Evolutionary conservation across 2,797 vertebrate genomes (phyloP), one percentile per base, ranked within the genome.

Genomic region (Bradypus variegatus): DNA sequence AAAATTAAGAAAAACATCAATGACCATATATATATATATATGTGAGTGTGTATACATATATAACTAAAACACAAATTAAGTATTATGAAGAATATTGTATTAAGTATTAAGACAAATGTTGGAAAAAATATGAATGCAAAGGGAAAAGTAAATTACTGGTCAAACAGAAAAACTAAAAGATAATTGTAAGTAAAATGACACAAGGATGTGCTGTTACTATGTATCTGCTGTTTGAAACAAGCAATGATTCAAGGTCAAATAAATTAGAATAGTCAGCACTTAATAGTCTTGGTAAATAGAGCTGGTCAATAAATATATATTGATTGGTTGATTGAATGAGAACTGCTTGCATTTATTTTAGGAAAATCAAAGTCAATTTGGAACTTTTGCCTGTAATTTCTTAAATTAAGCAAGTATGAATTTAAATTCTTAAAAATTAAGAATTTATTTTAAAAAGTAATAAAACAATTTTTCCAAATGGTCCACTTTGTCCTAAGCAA

Each of bases 261-360:
- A 93, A 89, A 79, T 94, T 92, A 93, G 79, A 87, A 93, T 48
- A 91, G 90, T 84, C 77, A 91, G 83, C 75, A 58, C 53, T 45
- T 92, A 89, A 93, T 84, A 94, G 53, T 93, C 38, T 87, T 94
- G 55, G 91, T 92, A 94, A 93, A 88, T 89, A 82, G 83, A 94
- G 65, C 83, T 78, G 67, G 19, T 96, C 96, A 95, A 94, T 96
- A 95, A 92, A 91, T 95, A 93, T 79, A 36, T 80, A 95, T 95
- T 93, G 96, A 95, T 94, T 82, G 77, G 83, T 31, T 90, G 72
- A 94, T 95, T 93, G 88, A 95, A 81, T 92, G 94, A 94, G 77
- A 94, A 91, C 60, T 88, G 64, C 94, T 90, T 81, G 64, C 38
- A 94, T 88, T 94, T 96, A 96, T 94, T 96, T 93, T 91, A 93